phyloP scores from a whole-genome alignment of 2,797 vertebrate genomes.

The Brachyrhaphis roseni region DNA sequence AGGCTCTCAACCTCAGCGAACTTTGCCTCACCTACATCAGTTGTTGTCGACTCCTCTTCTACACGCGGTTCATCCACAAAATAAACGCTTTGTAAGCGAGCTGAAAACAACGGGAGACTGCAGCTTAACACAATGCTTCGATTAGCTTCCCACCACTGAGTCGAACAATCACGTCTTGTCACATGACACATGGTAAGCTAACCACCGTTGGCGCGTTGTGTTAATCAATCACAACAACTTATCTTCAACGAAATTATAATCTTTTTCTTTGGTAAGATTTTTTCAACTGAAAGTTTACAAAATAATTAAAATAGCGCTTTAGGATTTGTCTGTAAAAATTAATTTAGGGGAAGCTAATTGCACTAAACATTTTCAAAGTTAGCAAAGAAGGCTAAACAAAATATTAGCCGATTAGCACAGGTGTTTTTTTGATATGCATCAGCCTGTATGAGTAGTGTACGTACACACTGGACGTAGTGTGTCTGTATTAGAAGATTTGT shows the following conservation, averaged over 20 bases:
- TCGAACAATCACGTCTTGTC: neutral
- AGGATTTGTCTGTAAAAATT: neutral
- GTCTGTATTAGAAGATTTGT: neutral
- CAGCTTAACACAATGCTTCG: neutral
- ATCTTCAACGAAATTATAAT: neutral
- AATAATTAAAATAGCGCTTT: no score
- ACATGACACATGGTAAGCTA: neutral
- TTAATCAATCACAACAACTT: neutral
- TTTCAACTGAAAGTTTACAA: no score
- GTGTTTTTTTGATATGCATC: neutral
- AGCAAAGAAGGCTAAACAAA: neutral
- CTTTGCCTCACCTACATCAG: neutral
- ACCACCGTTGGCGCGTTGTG: neutral
- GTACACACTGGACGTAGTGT: neutral
- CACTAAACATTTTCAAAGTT: neutral
- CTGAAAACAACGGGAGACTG: neutral
- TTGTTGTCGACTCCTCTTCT: neutral
- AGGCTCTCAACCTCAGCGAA: neutral
- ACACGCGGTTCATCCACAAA: neutral
- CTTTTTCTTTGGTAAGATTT: neutral
- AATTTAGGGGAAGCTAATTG: neutral
- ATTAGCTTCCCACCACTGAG: neutral
- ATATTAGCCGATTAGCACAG: neutral
- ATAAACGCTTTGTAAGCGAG: slow-evolving; percentile 1
- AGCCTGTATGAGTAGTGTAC: neutral